Conservation (phyloP, 1,140 invertebrate genomes). For the Oryctes rhinoceros region DNA sequence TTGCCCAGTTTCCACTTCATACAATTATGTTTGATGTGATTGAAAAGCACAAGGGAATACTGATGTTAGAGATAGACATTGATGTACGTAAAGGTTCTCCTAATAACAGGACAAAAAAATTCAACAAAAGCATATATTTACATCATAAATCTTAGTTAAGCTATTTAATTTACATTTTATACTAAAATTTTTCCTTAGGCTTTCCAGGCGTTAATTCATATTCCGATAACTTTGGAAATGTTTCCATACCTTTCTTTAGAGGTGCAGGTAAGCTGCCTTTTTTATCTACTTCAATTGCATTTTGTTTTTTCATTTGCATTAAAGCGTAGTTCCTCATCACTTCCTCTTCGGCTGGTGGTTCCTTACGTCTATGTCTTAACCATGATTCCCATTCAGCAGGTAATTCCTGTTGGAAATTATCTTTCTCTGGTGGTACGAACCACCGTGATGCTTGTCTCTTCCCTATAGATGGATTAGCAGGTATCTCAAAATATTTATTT, state of each 20-base stretch:
- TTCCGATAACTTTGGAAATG: constrained; percentile 55
- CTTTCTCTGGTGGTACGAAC: constrained; percentile 73
- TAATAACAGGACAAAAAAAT: no score
- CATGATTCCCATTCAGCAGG: constrained; percentile 87
- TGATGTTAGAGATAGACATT: no score
- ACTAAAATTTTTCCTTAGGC: background rate
- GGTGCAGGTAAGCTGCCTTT: constrained; percentile 59
- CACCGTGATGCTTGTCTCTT: constrained; percentile 72
- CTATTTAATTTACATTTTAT: background rate
- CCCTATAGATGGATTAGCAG: constrained; percentile 66
- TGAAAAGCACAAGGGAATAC: no score
- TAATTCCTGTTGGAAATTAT: constrained; percentile 73
- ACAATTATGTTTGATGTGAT: no score
- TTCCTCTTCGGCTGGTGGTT: constrained; percentile 78
- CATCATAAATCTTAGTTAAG: background rate
- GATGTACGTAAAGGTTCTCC: no score
- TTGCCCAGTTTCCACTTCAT: no score
- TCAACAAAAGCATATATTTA: background rate
- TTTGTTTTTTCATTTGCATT: constrained; percentile 75
- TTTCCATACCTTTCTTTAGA: constrained; percentile 57
- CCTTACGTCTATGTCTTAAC: constrained; percentile 73
- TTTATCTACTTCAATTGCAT: constrained; percentile 74
- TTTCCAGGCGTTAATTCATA: constrained; percentile 56
- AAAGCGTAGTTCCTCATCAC: constrained; percentile 73
- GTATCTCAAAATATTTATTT: constrained; percentile 83